Conservation (phyloP, 1,140 invertebrate species). For the Cephus cinctus region DNA sequence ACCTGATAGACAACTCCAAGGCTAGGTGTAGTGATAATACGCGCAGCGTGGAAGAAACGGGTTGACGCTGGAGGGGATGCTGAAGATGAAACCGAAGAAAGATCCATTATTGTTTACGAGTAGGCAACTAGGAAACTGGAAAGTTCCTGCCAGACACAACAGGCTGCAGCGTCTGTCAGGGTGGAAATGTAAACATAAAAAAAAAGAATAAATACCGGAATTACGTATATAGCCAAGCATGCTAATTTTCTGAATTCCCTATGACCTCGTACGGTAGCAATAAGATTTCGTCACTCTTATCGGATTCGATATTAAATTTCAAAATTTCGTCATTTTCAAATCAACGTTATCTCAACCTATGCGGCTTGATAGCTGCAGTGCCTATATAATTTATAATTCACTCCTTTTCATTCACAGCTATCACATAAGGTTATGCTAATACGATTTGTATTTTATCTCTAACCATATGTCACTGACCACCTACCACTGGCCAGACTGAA, state of each 20-base stretch:
- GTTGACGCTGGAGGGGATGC: slow-evolving; percentile 14
- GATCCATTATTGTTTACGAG: slow-evolving; percentile 18
- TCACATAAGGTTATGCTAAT: slow-evolving; percentile 48
- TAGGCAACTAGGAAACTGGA: slow-evolving; percentile 4
- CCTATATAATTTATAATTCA: slow-evolving; percentile 39
- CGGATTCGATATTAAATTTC: too few species aligned
- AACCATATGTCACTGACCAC: slow-evolving; percentile 48
- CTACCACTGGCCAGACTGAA: slow-evolving; percentile 33
- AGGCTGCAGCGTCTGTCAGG: too few species aligned
- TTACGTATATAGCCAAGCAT: too few species aligned
- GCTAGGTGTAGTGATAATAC: slow-evolving; percentile 12
- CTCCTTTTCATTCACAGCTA: slow-evolving; percentile 37
- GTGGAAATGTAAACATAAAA: too few species aligned
- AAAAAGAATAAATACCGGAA: too few species aligned
- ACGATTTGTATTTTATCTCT: slow-evolving; percentile 36
- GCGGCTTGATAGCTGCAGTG: too few species aligned
- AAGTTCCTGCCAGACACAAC: background rate
- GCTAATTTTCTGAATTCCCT: too few species aligned
- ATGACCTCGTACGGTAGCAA: too few species aligned
- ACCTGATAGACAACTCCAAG: slow-evolving; percentile 32
- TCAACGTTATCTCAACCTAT: too few species aligned
- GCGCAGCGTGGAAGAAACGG: slow-evolving; percentile 18
- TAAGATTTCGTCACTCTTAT: too few species aligned
- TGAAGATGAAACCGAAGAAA: slow-evolving; percentile 16
- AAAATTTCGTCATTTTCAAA: too few species aligned